phyloP scores from a whole-genome alignment of 2,797 vertebrate species.

The Cuculus canorus region DNA sequence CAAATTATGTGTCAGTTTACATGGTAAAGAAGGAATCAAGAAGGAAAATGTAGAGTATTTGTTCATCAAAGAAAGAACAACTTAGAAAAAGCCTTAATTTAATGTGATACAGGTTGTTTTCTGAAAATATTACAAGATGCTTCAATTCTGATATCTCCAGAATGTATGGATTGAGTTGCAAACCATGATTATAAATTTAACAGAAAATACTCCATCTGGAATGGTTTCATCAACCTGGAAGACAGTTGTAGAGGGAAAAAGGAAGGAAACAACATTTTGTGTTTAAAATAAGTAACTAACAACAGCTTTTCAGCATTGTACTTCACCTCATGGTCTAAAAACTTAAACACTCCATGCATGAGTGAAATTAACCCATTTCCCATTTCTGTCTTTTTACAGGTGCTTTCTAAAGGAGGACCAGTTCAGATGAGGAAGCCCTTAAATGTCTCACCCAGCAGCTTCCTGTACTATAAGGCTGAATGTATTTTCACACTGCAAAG shows the following conservation, averaged over 20 bases:
- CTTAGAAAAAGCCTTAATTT: background rate
- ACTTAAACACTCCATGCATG: background rate
- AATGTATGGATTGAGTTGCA: background rate
- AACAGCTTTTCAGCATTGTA: background rate
- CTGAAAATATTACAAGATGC: background rate
- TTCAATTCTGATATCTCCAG: background rate
- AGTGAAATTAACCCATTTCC: background rate
- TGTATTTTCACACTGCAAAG: background rate
- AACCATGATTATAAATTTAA: background rate
- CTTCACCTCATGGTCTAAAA: background rate
- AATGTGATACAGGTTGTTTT: background rate
- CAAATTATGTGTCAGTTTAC: background rate
- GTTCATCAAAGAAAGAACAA: background rate
- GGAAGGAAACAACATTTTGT: background rate
- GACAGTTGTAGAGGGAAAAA: background rate
- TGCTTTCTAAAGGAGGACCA: background rate
- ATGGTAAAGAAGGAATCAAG: background rate
- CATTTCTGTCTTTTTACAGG: background rate
- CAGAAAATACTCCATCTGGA: background rate
- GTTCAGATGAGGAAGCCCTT: background rate
- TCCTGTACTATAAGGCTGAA: background rate
- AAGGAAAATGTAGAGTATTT: background rate
- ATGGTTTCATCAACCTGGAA: background rate
- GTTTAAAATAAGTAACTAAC: background rate
- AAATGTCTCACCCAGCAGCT: background rate